Evolutionary conservation across 2,797 vertebrate genomes (phyloP).

Genomic region (Lemur catta): DNA sequence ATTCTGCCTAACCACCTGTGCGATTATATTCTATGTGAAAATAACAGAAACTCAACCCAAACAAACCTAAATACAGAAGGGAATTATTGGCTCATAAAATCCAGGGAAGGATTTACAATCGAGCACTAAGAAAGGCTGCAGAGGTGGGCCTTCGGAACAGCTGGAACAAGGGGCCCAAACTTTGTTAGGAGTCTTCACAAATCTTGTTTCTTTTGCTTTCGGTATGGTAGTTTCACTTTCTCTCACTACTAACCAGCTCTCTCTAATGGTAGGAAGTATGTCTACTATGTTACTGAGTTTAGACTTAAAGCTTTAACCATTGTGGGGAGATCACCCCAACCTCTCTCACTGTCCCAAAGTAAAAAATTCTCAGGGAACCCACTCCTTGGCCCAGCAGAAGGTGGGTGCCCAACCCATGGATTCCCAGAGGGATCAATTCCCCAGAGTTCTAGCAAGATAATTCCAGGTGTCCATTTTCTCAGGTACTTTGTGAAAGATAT

Average conservation of each 20-base stretch:
- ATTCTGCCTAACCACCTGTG: neutral
- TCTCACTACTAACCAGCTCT: neutral
- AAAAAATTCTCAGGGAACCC: neutral
- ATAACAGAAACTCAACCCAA: neutral
- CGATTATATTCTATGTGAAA: constrained; percentile 6
- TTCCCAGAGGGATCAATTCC: neutral
- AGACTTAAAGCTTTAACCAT: neutral
- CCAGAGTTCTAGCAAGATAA: neutral
- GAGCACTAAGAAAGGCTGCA: neutral
- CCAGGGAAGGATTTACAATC: neutral
- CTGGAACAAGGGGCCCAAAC: neutral
- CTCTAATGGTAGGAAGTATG: neutral
- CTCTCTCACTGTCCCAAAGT: neutral
- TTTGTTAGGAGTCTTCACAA: neutral
- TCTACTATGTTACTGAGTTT: neutral
- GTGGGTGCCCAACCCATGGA: neutral
- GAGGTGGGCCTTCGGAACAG: neutral
- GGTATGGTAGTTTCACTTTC: neutral
- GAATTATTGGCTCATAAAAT: neutral
- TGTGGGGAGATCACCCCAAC: neutral
- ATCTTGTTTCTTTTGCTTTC: neutral
- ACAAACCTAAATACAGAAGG: neutral
- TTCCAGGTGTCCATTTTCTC: neutral
- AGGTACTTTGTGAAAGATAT: neutral
- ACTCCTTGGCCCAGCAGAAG: neutral